These are phyloP conservation scores for human DNA, from an alignment of 2,113 vertebrate species.

Conservation along the genomic window DNA sequence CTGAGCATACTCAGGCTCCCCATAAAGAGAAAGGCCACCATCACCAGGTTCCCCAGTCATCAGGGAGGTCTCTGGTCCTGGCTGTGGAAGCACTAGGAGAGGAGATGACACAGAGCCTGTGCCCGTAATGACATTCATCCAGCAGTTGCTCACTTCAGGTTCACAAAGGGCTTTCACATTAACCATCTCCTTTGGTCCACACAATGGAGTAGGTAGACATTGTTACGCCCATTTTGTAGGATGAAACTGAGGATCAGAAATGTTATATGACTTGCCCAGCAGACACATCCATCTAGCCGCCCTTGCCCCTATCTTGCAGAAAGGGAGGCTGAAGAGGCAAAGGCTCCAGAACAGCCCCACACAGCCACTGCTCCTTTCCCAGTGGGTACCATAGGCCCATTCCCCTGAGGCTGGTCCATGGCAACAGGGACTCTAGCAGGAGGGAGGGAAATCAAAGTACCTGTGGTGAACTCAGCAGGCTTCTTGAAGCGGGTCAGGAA, in stretches of 20 bases:
- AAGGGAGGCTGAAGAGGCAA: not conserved
- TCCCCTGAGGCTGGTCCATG: constrained; percentile 38
- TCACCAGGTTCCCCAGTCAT: not conserved
- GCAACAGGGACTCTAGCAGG: not conserved
- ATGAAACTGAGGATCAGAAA: not conserved
- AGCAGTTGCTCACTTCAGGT: not conserved
- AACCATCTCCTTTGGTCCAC: not conserved
- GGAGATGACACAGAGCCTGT: not conserved
- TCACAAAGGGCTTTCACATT: not conserved
- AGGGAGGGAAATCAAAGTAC: constrained; percentile 76
- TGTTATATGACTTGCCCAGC: not conserved
- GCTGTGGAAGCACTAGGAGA: not conserved
- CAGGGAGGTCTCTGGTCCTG: not conserved
- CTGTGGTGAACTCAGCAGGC: constrained; percentile 93
- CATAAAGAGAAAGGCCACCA: not conserved
- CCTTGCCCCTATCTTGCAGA: not conserved
- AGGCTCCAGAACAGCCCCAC: not conserved
- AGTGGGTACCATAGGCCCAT: not conserved
- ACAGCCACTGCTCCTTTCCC: not conserved
- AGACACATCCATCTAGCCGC: not conserved
- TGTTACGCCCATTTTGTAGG: not conserved
- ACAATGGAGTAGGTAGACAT: not conserved
- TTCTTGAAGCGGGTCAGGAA: constrained; percentile 96
- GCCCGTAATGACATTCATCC: not conserved
- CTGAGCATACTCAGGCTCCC: not conserved